A percentile compares a stretch with the other conserved stretches of the same genome.
Conservation (phyloP, 1,140 invertebrate species). For the Condylostylus longicornis region DNA sequence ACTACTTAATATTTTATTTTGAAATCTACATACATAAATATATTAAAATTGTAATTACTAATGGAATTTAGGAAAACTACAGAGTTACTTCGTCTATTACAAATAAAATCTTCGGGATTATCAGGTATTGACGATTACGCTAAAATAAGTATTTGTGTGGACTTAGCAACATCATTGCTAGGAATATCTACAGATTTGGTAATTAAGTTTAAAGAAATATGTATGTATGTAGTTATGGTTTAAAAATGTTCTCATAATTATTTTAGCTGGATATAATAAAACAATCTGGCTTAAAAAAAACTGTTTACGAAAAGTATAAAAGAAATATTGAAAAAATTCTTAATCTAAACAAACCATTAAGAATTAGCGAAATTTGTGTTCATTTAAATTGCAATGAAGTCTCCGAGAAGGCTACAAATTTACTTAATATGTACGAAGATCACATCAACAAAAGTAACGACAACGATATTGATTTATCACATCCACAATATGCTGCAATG, state of each 20-base stretch:
- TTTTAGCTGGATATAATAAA: slow-evolving; percentile 28
- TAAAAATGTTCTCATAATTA: neutral
- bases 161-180: slow-evolving; percentile 17
- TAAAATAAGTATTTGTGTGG: slow-evolving; percentile 24
- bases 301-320: slow-evolving; percentile 28
- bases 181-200: slow-evolving; percentile 19
- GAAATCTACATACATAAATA: too few species aligned
- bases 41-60: too few species aligned
- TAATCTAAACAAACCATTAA: slow-evolving; percentile 27
- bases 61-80: slow-evolving; percentile 26
- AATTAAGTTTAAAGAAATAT: neutral
- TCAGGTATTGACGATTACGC: slow-evolving; percentile 26
- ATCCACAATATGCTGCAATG: slow-evolving; percentile 33
- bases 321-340: slow-evolving; percentile 32
- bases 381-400: slow-evolving; percentile 28
- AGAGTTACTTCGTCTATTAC: slow-evolving; percentile 21
- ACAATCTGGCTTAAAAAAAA: slow-evolving; percentile 28
- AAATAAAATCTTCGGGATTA: slow-evolving; percentile 24
- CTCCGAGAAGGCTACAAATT: slow-evolving; percentile 24
- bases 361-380: slow-evolving; percentile 31
- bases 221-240: neutral
- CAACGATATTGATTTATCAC: slow-evolving; percentile 20
- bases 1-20: too few species aligned
- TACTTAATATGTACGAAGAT: slow-evolving; percentile 23
- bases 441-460: slow-evolving; percentile 6